Base-by-base conservation (phyloP, 2,888 invertebrate species). In the Cryptophagus acutangulus region DNA sequence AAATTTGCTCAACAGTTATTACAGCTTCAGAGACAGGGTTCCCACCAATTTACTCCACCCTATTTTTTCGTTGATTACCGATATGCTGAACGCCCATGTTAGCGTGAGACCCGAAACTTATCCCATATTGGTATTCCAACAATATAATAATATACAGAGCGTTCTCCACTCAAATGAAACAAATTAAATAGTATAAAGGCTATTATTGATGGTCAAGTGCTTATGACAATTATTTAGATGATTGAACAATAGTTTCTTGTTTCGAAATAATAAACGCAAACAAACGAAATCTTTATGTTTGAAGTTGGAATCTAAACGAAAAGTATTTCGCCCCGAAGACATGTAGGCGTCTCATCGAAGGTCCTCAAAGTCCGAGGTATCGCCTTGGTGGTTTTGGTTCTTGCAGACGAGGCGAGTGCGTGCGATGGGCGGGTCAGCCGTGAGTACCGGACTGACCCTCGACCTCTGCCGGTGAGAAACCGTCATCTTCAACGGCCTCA, bases 351-450 rank as follows among this genome's bases (percentile, higher is more conserved):
- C 24, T 20, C n/a, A n/a, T 20, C 6, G 24, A 20, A 20, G 24
- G 24, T 20, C 24, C 24, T 20, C 6, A 6, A 20, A n/a, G 24
- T 20, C 24, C 6, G n/a, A 20, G 24, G 6, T 6, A n/a, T n/a
- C 24, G 24, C 24, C 24, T 20, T 20, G 24, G 12, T 8, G 6
- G 13, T 6, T 5, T 12, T 13, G 29, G 12, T 6, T 31, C 12
- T 16, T 31, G 31, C 3, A 31, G 15, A 31, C 3, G 12, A 13
- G 26, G 28, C 10, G 4, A 47, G 55, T 62, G 60, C 60, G 59
- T 62, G 59, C 56, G 51, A 45, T 49, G 52, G 62, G 60, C 59
- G 61, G 57, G 51, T 36, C 52, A 26, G 41, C 52, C 62, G 60
- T 61, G 62, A 60, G 54, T 51, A 50, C 50, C 51, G 50, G 46